These are phyloP conservation scores for Sphaerodactylus townsendi DNA, from an alignment of 2,113 vertebrate species.

Conservation along the genomic window DNA sequence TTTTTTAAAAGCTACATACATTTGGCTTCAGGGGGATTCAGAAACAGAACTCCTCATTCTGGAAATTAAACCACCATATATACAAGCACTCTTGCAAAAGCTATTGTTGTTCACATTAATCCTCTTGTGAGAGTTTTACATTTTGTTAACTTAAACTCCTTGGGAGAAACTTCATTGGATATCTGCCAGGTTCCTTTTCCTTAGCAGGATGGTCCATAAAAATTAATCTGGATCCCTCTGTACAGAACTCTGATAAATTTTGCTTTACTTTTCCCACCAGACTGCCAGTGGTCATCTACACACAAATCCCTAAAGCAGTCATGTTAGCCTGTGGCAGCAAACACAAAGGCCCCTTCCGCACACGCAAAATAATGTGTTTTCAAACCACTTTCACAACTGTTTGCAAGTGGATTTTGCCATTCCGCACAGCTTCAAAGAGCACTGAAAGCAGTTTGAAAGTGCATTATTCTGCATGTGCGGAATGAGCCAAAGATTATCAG, in stretches of 20 bases:
- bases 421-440: too few species aligned
- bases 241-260: background rate
- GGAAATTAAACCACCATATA: background rate
- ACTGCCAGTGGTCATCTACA: background rate
- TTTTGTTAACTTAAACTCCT: conserved; percentile 9
- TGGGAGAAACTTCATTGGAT: background rate
- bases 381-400: too few species aligned
- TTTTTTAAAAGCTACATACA: conserved; percentile 32
- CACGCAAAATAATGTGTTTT: too few species aligned
- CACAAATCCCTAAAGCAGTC: background rate
- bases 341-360: too few species aligned
- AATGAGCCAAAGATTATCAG: background rate
- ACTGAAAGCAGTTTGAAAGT: too few species aligned
- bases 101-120: conserved; percentile 12
- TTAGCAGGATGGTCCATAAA: background rate
- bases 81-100: conserved; percentile 22
- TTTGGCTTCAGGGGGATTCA: background rate
- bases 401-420: too few species aligned
- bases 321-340: too few species aligned
- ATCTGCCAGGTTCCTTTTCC: conserved; percentile 17
- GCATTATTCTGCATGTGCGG: too few species aligned
- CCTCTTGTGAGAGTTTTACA: background rate
- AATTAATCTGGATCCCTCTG: background rate
- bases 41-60: background rate
- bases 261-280: background rate